Evolutionary conservation across 2,113 vertebrate species (phyloP).

Genomic region (Brachyistius frenatus): DNA sequence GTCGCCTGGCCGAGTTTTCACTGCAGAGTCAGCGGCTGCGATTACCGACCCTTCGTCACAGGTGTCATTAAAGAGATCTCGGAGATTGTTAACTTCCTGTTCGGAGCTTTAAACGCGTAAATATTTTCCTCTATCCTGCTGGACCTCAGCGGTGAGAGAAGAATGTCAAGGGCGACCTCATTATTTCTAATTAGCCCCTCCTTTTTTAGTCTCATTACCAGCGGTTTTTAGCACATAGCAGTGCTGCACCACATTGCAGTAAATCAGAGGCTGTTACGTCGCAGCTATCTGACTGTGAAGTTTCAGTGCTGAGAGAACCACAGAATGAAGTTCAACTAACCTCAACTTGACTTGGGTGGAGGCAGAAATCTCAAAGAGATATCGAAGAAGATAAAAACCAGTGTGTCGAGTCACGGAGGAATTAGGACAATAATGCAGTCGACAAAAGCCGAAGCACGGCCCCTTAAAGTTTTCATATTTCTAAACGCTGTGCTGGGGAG

Average conservation of each 20-base stretch:
- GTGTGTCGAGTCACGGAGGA: not conserved
- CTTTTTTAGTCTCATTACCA: constrained; percentile 1
- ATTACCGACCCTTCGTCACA: too few relatives aligned
- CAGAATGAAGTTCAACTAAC: not conserved
- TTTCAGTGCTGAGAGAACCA: not conserved
- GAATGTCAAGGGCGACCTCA: constrained; percentile 1
- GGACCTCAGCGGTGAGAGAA: not conserved
- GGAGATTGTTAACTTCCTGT: too few relatives aligned
- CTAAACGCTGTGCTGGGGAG: not conserved
- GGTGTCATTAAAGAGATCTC: too few relatives aligned
- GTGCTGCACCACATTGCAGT: not conserved
- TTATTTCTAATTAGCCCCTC: constrained; percentile 27
- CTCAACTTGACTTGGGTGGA: not conserved
- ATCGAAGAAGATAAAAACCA: not conserved
- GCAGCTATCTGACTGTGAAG: not conserved
- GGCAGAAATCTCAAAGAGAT: not conserved
- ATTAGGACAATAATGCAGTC: not conserved
- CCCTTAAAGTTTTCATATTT: constrained; percentile 39
- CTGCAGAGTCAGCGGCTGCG: too few relatives aligned
- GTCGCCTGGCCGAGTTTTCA: too few relatives aligned
- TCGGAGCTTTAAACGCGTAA: too few relatives aligned
- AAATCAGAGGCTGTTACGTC: not conserved
- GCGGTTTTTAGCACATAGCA: not conserved
- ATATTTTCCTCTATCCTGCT: not conserved
- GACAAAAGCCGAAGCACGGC: not conserved